Evolutionary conservation across 1,140 invertebrate species (phyloP), one percentile per base, ranked within the genome.

Genomic region (Rhagoletis zephyria): DNA sequence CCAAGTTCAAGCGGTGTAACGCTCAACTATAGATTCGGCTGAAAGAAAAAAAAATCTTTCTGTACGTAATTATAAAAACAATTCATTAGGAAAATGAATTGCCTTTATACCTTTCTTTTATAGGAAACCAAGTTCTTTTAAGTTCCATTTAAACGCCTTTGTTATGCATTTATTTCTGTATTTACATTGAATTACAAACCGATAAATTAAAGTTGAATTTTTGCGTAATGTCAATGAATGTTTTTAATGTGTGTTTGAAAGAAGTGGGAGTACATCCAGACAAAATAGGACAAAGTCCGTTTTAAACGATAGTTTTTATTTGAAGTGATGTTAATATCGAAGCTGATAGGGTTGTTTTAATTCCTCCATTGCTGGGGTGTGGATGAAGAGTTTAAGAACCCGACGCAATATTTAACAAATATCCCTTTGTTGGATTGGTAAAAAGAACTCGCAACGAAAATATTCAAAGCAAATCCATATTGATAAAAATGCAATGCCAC

Each of bases 21-120:
- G 30, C 77, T 88, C 48, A 88, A 88, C 59, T 81, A 87, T 85
- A 85, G 88, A 56, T 88, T 88, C 87, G 88, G 87, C 30, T 88
- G 30, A 59, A 70, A 40, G 45, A 0, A 30, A 19, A 85, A 56
- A 85, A 56, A 10, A 56, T 56, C 51, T 56, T 1, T 56, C 51
- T 56, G 51, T 70, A 45, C 19, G 40, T n/a, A 77, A 48, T 19
- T 77, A 56, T 6, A 56, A 19, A 51, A 77, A 56, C 74, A 81
- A 19, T 10, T n/a, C 14, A 12, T 2, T 56, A 4, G 6, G 16
- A 12, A 56, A 56, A 59, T 63, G 42, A 56, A 81, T 81, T 51
- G n/a, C 14, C 10, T 51, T 45, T 9, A 56, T 30, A 10, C 56
- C n/a, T 40, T 81, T 56, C 56, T 81, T 81, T 48, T 56, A 30